phyloP scores from a whole-genome alignment of 2,113 vertebrate genomes.

The Manacus vitellinus region DNA sequence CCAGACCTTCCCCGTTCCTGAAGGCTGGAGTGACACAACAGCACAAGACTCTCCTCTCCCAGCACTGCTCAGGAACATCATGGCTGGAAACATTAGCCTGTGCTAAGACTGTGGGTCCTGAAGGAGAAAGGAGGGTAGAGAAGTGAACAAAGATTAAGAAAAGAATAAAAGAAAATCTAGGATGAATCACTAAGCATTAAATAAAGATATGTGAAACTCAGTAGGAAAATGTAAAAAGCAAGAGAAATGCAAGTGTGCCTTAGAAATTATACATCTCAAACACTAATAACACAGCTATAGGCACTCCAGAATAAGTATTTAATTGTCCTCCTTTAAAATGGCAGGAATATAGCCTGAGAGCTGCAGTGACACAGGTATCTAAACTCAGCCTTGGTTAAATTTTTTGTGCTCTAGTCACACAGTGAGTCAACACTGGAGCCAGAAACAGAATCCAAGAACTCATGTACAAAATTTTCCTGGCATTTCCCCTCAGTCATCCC shows the following conservation, averaged over 20 bases:
- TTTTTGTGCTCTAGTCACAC: not conserved
- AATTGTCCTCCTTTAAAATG: not conserved
- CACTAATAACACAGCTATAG: not conserved
- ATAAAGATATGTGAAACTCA: not conserved
- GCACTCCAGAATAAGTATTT: not conserved
- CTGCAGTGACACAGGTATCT: not conserved
- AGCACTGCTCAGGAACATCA: not conserved
- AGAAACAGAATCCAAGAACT: slow-evolving; percentile 54
- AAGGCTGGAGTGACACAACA: not conserved
- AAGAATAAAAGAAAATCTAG: not conserved
- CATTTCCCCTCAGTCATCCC: slow-evolving; percentile 45
- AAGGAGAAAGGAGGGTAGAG: fast-evolving
- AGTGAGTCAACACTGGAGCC: slow-evolving; percentile 16
- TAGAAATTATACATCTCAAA: not conserved
- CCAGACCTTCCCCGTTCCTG: not conserved
- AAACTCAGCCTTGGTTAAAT: not conserved
- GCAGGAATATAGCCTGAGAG: not conserved
- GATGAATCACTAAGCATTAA: not conserved
- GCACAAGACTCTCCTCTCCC: not conserved
- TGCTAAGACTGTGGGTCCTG: not conserved
- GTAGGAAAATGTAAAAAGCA: not conserved
- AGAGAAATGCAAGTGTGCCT: not conserved
- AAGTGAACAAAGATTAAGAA: not conserved
- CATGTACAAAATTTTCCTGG: slow-evolving; percentile 46
- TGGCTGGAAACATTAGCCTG: fast-evolving